Base-by-base conservation (phyloP, 2,113 vertebrate genomes). In the Speoplatyrhinus poulsoni region DNA sequence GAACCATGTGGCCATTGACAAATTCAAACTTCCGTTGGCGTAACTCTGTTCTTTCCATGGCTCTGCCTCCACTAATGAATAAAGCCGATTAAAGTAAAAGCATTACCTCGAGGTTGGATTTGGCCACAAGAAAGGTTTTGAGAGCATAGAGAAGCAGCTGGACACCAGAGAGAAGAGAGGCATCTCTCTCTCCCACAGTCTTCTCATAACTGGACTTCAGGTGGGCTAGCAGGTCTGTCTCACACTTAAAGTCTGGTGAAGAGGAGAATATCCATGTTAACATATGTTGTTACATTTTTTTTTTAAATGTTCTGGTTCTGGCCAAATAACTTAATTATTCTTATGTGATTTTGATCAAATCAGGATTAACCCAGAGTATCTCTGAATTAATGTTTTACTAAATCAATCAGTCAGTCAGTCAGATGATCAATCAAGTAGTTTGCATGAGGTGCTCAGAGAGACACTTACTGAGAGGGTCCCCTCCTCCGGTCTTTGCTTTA, bases 171-270 rank as follows among this genome's bases (percentile, higher is more conserved):
- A 89, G 49, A 16, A 93, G 79, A 12, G 73, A 33, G 15, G 69
- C 50, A 32, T 89, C 86, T 75, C 80, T 90, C 3, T 92, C 79
- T n/a, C 78, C 70, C 62, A 95, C 58, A 32, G 89, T 82, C 71
- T 93, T 94, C 49, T 94, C 92, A 75, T 98, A 98, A 46, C 71
- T 85, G 19, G 87, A 77, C 58, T 41, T 88, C 75, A 98, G 79
- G 55, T 95, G 89, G 36, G 90, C 90, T 36, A 94, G 76, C 67
- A 99, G 88, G 49, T 96, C 95, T 19, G 90, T 92, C 80, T 96
- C 93, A 17, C 88, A 94, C 67, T 85, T 92, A 74, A 96, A 93
- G 82, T 89, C 97, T 99, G 84, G 15, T 63, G 1, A 15, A 60
- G 50, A 4, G 12, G 9, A 60, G 6, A 50, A 8, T 11, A 67